Percentiles rank a stretch among this genome's conserved stretches.
phyloP scores from a whole-genome alignment of 2,113 vertebrate genomes.

The Urocynchramus pylzowi region DNA sequence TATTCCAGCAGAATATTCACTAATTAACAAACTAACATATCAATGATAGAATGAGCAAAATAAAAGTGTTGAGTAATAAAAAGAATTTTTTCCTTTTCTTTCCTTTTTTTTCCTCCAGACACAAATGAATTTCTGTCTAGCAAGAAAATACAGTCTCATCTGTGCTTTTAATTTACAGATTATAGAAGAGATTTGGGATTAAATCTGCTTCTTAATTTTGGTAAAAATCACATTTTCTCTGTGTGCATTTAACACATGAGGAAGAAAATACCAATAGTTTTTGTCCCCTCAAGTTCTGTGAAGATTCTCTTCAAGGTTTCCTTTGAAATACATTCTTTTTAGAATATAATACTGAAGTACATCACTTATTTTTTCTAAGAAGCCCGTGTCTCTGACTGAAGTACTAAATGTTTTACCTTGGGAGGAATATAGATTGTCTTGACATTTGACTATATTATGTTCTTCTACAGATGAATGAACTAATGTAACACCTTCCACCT shows the following conservation, averaged over 20 bases:
- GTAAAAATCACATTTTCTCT: not conserved
- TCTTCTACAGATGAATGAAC: not conserved
- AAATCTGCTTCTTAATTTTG: not conserved
- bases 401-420: not conserved
- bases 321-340: not conserved
- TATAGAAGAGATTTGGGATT: not conserved
- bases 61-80: not conserved
- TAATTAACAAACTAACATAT: not conserved
- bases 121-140: not conserved
- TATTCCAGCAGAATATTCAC: not conserved
- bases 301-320: not conserved
- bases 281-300: not conserved
- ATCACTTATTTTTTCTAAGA: not conserved
- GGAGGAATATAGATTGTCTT: not conserved
- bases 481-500: not conserved
- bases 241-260: not conserved
- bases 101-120: too few relatives aligned
- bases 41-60: not conserved
- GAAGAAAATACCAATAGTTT: not conserved
- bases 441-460: constrained; percentile 13
- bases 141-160: accelerated
- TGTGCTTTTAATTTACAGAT: not conserved
- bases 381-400: not conserved
- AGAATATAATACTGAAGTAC: not conserved
- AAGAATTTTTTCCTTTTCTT: not conserved